A percentile compares a stretch with the other conserved stretches of the same genome.
phyloP scores from a whole-genome alignment of 2,888 invertebrate genomes.

The Lithophane socia region DNA sequence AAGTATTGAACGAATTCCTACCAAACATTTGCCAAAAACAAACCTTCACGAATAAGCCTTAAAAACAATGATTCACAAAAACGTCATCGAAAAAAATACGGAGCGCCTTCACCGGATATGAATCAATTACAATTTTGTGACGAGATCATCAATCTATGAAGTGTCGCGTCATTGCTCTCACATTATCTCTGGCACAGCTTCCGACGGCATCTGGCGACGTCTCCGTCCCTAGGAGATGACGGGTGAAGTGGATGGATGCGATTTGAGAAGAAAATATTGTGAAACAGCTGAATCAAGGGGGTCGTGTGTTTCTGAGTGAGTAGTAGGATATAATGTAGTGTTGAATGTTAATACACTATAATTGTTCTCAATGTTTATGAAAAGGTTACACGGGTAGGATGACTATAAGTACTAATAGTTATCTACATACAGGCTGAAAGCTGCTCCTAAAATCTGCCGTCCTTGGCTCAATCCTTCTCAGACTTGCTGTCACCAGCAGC shows the following conservation, averaged over 20 bases:
- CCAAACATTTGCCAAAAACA: slow-evolving; percentile 8
- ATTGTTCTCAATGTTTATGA: too few relatives aligned
- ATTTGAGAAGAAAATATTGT: slow-evolving; percentile 43
- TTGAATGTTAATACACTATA: not conserved
- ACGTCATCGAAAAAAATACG: slow-evolving; percentile 63
- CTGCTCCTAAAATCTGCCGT: not conserved
- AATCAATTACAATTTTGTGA: slow-evolving; percentile 66
- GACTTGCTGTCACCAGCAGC: not conserved
- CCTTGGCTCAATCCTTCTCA: not conserved
- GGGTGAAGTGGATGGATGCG: slow-evolving; percentile 53
- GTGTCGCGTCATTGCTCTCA: slow-evolving; percentile 75
- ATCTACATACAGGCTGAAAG: too few relatives aligned
- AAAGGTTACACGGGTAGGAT: too few relatives aligned
- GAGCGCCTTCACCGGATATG: slow-evolving; percentile 73
- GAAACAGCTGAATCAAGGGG: slow-evolving; percentile 30
- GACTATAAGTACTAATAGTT: too few relatives aligned
- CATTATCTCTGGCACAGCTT: slow-evolving; percentile 79
- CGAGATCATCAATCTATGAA: slow-evolving; percentile 79
- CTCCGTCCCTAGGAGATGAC: slow-evolving; percentile 54
- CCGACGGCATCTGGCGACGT: slow-evolving; percentile 67
- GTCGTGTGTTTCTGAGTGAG: not conserved
- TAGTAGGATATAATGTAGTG: not conserved
- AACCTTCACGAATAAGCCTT: not conserved
- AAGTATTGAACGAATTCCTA: not conserved
- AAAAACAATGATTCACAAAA: slow-evolving; percentile 61